phyloP scores from a whole-genome alignment of 2,797 vertebrate genomes.

The Manis crassicaudata region DNA sequence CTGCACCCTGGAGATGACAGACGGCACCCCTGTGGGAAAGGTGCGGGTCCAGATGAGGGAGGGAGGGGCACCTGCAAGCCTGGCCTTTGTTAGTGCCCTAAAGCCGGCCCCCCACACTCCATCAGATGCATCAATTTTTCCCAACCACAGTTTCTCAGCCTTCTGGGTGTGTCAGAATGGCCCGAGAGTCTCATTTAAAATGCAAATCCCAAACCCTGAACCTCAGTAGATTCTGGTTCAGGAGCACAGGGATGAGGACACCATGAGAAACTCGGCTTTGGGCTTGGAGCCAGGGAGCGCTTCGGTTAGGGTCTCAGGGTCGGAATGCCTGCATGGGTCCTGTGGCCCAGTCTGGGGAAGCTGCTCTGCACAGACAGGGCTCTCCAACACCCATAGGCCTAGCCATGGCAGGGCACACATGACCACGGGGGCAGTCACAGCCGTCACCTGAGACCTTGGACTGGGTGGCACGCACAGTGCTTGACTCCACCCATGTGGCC shows the following conservation, averaged over 20 bases:
- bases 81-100: background rate
- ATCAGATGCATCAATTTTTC: background rate
- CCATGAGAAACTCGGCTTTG: background rate
- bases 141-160: background rate
- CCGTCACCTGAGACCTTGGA: background rate
- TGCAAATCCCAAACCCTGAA: background rate
- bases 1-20: background rate
- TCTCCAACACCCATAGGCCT: accelerated
- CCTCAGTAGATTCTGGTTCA: background rate
- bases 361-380: background rate
- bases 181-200: background rate
- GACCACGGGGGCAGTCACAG: accelerated
- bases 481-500: background rate
- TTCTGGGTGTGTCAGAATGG: background rate
- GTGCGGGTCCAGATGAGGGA: accelerated
- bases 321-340: background rate
- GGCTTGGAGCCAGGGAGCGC: background rate
- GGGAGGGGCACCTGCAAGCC: background rate
- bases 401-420: background rate
- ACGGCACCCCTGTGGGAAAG: background rate
- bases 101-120: accelerated
- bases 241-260: accelerated
- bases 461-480: background rate
- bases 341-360: accelerated
- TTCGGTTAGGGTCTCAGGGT: background rate